Evolutionary conservation across 64 coral and sea anemone genomes (phyloP).

Genomic region (Astreopora myriophthalma): DNA sequence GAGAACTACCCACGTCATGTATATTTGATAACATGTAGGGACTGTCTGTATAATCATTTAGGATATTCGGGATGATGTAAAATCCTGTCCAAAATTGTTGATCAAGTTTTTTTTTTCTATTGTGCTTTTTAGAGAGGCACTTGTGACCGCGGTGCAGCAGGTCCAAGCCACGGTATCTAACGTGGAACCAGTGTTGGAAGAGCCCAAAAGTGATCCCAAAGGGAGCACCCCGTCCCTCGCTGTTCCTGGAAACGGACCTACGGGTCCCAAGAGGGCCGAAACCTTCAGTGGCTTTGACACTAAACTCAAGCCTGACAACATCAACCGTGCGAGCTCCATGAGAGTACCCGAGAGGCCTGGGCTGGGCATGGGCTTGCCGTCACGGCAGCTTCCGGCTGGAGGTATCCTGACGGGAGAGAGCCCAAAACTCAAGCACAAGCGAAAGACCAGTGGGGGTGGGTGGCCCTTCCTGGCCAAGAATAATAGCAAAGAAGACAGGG

Average conservation of each 20-base stretch:
- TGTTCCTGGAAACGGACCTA: slow-evolving; percentile 42
- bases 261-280: slow-evolving; percentile 83
- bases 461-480: slow-evolving; percentile 54
- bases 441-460: slow-evolving; percentile 76
- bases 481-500: slow-evolving; percentile 74
- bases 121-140: slow-evolving; percentile 12
- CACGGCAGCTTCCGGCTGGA: slow-evolving; percentile 51
- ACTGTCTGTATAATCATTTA: too few species aligned
- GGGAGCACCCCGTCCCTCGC: slow-evolving; percentile 6
- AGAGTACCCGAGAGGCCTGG: slow-evolving; percentile 71
- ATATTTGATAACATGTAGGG: too few species aligned
- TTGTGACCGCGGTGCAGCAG: slow-evolving; percentile 45
- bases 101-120: background rate
- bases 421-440: slow-evolving; percentile 79
- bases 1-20: too few species aligned
- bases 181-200: slow-evolving; percentile 28
- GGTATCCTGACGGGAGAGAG: slow-evolving; percentile 31
- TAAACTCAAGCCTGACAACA: slow-evolving; percentile 77
- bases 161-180: slow-evolving; percentile 31
- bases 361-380: slow-evolving; percentile 25
- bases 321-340: slow-evolving; percentile 85
- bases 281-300: slow-evolving; percentile 93
- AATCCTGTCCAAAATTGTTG: background rate
- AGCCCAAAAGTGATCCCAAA: background rate
- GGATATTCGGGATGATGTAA: too few species aligned